Base-by-base conservation (phyloP, 2,888 invertebrate species). In the Epirrhoe tristata region DNA sequence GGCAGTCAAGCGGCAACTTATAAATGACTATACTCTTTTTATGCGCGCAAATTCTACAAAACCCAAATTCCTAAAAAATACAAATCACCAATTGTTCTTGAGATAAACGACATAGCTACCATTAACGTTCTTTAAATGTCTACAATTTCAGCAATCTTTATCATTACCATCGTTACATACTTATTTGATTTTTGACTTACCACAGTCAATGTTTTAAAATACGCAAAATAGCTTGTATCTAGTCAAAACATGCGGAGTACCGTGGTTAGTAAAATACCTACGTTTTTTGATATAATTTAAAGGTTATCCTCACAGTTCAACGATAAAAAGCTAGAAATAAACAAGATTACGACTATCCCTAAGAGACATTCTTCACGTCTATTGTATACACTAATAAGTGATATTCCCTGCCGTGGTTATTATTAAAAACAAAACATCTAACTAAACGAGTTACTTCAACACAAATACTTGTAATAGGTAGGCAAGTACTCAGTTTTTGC, bases 11-110 rank as follows among this genome's bases (percentile, higher is more conserved):
- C 50, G 10, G 32, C n/a, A 12, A 43, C 17, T 51, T 39, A 14
- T 57, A 48, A 58, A 61, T 61, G 61, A 61, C 53, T 58, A 53
- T 53, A 53, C 46, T 53, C 36, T 58, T 61, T 61, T 61, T 58
- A 59, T 36, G 24, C 43, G 17, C 31, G n/a, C 34, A 52, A 48
- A 31, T 31, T 31, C 8, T n/a, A 43, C 62, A 57, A 51, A 43
- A 55, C 10, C 8, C 39, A 60, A 46, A 46, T 4, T 43, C 31
- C 36, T 8, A 32, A 50, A 58, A 58, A 16, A 58, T 58, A 34
- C n/a, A 51, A 51, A 52, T 59, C 7, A 16, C 52, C 57, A 48
- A 46, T 48, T 16, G 16, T 48, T 48, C 16, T 14, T 48, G 48
- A 48, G 48, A 14, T 48, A 48, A 48, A 48, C 6, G 48, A 16